Conservation (phyloP, 2,113 vertebrate species). For the Oreochromis tanganicae region DNA sequence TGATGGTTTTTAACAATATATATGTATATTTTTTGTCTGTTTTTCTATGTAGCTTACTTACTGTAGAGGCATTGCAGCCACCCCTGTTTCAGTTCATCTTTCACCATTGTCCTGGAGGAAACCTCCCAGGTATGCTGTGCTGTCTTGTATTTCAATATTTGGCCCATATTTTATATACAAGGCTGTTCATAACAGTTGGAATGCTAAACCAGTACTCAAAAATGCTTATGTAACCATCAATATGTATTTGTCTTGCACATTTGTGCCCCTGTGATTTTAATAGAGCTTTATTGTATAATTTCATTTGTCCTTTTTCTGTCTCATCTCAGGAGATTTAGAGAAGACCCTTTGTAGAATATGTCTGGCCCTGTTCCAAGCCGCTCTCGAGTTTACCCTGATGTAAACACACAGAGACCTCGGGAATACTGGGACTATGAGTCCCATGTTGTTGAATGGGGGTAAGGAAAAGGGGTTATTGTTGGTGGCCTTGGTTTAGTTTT, state of each 20-base stretch:
- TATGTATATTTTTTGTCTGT: not conserved
- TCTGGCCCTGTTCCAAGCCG: conserved; percentile 83
- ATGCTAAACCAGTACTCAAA: not conserved
- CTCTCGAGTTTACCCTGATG: conserved; percentile 83
- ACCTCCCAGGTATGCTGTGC: conserved; percentile 62
- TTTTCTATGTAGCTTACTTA: conserved; percentile 48
- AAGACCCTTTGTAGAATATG: conserved; percentile 75
- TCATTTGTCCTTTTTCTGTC: not conserved
- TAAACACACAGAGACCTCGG: conserved; percentile 84
- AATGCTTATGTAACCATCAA: not conserved
- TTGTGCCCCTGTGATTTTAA: not conserved
- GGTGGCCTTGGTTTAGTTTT: not conserved
- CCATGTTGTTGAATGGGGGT: conserved; percentile 86
- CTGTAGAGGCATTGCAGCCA: conserved; percentile 57
- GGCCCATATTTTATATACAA: not conserved
- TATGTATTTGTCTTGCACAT: not conserved
- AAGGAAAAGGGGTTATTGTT: not conserved
- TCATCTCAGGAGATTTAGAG: conserved; percentile 63
- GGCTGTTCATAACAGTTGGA: not conserved
- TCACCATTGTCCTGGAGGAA: conserved; percentile 69
- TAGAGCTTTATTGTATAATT: not conserved
- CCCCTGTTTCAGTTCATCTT: conserved; percentile 46
- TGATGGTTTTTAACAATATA: not conserved
- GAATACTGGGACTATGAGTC: conserved; percentile 84
- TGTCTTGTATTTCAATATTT: not conserved